These are phyloP conservation scores for Strigamia transsilvanica DNA, from an alignment of 2,888 invertebrate species.

Conservation along the genomic window DNA sequence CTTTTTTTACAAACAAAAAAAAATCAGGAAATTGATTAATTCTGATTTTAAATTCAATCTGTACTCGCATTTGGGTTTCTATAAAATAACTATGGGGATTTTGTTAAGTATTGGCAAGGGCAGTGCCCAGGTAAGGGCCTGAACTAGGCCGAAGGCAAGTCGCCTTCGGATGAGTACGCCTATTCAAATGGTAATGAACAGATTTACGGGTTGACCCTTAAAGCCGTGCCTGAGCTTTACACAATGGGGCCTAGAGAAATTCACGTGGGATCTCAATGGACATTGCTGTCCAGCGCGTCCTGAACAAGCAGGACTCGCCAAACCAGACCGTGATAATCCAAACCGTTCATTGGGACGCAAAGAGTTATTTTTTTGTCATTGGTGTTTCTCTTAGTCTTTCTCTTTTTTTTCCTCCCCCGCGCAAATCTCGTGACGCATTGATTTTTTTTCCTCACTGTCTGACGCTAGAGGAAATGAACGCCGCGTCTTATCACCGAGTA, in stretches of 20 bases:
- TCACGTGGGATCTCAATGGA: constrained; percentile 20
- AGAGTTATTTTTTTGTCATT: constrained; percentile 6
- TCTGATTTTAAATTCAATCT: not conserved
- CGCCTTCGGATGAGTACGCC: not conserved
- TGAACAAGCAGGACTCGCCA: not conserved
- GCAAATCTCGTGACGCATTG: constrained; percentile 20
- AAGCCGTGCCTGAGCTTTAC: not conserved
- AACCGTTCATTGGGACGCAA: not conserved
- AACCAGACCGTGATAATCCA: constrained; percentile 1
- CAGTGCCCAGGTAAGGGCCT: constrained; percentile 20
- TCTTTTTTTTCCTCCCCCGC: constrained; percentile 6
- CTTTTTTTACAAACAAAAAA: not conserved
- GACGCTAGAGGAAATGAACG: constrained; percentile 20
- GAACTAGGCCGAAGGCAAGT: constrained; percentile 8
- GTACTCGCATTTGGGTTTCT: not conserved
- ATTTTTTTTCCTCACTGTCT: constrained; percentile 14
- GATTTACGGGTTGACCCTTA: constrained; percentile 15
- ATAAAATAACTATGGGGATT: not conserved
- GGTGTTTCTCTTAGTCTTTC: not conserved
- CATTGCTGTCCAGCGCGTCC: constrained; percentile 8
- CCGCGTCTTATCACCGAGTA: constrained; percentile 20
- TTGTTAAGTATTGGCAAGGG: not conserved
- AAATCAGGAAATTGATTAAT: not conserved
- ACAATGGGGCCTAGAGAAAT: constrained; percentile 13
- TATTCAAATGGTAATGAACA: not conserved